Conservation (phyloP, 1,140 invertebrate species). For the Macrotrachela quadricornifera region DNA sequence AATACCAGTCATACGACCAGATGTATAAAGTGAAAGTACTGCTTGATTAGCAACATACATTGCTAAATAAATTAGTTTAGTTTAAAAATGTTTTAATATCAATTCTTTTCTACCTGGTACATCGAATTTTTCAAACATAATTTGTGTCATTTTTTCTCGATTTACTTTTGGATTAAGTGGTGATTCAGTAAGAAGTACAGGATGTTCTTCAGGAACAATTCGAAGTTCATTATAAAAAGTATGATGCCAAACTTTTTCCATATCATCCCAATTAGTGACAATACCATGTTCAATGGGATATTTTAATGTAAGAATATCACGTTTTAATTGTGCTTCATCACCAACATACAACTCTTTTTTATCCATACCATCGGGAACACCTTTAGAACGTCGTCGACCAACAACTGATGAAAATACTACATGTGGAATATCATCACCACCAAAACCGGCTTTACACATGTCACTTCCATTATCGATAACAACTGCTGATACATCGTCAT, state of each 20-base stretch:
- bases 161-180: conserved; percentile 10
- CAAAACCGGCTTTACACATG: conserved; percentile 67
- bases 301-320: conserved; percentile 43
- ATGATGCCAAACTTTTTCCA: conserved; percentile 12
- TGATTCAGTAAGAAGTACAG: conserved; percentile 10
- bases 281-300: conserved; percentile 78
- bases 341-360: conserved; percentile 77
- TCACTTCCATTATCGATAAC: conserved; percentile 64
- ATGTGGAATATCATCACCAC: conserved; percentile 57
- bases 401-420: conserved; percentile 65
- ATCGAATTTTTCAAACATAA: conserved; percentile 15
- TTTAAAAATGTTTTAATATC: too few species aligned
- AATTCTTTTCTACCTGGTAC: conserved; percentile 31
- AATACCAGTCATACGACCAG: conserved; percentile 83
- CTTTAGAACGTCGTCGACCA: conserved; percentile 51
- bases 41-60: conserved; percentile 88
- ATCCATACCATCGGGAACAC: conserved; percentile 1
- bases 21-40: conserved; percentile 87
- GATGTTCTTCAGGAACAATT: conserved; percentile 16
- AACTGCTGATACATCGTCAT: conserved; percentile 60
- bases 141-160: conserved; percentile 10
- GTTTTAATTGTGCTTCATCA: conserved; percentile 54
- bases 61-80: too few species aligned
- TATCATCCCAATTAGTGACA: conserved; percentile 64
- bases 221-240: conserved; percentile 12